A percentile compares a stretch with the other conserved stretches of the same genome.
Evolutionary conservation across 2,888 invertebrate genomes (phyloP).

Genomic region (Disparrhopalites patrizii): DNA sequence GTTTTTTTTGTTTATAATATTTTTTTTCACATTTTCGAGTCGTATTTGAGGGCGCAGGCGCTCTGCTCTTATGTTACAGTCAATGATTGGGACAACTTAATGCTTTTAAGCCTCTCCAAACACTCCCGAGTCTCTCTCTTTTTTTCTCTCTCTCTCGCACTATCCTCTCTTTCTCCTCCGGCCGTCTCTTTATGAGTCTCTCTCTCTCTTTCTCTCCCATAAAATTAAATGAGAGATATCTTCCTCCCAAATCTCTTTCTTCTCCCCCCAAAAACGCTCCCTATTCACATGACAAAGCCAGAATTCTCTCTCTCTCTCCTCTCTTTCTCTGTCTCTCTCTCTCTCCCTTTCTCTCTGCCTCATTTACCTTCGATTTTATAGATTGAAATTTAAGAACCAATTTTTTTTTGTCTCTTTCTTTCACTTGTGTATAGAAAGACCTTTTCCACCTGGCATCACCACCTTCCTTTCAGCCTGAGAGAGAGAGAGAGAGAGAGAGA

Average conservation of each 20-base stretch:
- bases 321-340: neutral
- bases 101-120: neutral
- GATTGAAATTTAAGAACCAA: too few species aligned
- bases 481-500: too few species aligned
- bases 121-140: neutral
- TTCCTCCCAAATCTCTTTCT: too few species aligned
- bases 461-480: too few species aligned
- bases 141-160: neutral
- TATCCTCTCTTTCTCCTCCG: neutral
- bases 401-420: too few species aligned
- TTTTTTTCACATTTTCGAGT: neutral
- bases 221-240: neutral
- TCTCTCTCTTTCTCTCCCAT: neutral
- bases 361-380: too few species aligned
- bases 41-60: neutral
- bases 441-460: too few species aligned
- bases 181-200: neutral
- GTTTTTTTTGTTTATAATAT: constrained; percentile 10
- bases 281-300: too few species aligned
- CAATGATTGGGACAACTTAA: too few species aligned
- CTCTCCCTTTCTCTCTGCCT: neutral
- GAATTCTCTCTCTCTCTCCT: too few species aligned
- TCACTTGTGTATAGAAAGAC: too few species aligned
- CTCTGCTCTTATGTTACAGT: neutral
- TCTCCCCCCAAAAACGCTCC: too few species aligned